Conservation (phyloP, 2,113 vertebrate species). For the Leucopternis melanops region DNA sequence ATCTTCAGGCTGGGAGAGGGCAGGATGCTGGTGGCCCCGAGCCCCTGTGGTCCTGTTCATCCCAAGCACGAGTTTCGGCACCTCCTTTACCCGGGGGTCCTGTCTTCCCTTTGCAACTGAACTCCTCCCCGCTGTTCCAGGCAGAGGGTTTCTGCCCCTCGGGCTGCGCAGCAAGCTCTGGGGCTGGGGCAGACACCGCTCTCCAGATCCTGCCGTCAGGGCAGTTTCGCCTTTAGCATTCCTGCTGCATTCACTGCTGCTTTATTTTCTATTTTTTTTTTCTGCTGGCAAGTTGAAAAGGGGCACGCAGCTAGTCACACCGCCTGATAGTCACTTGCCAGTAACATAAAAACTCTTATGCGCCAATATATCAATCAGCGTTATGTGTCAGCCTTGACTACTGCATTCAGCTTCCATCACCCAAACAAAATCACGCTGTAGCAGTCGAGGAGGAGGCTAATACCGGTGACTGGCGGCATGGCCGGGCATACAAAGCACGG, state of each 20-base stretch:
- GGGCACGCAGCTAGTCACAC: neutral
- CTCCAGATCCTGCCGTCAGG: neutral
- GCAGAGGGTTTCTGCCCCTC: neutral
- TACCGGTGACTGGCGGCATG: neutral
- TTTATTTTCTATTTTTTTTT: neutral
- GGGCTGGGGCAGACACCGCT: neutral
- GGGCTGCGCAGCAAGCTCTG: neutral
- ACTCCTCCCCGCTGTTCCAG: accelerated
- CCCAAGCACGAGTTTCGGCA: neutral
- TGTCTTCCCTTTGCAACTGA: accelerated
- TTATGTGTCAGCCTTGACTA: constrained; percentile 35
- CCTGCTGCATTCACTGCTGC: neutral
- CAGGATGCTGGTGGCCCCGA: neutral
- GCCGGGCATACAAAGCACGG: neutral
- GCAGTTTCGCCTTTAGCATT: neutral
- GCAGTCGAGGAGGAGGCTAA: neutral
- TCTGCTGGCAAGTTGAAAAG: neutral
- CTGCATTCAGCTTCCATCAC: constrained; percentile 22
- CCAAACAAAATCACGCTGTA: neutral
- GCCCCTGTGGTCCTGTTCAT: neutral
- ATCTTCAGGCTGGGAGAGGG: neutral
- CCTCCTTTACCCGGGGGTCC: neutral
- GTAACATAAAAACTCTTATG: constrained; percentile 9
- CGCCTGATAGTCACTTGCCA: constrained; percentile 41
- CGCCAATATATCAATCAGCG: constrained; percentile 30